A percentile compares a stretch with the other conserved stretches of the same genome.
These are phyloP conservation scores for Phenacoccus solenopsis DNA, from an alignment of 1,140 invertebrate genomes.

Conservation along the genomic window DNA sequence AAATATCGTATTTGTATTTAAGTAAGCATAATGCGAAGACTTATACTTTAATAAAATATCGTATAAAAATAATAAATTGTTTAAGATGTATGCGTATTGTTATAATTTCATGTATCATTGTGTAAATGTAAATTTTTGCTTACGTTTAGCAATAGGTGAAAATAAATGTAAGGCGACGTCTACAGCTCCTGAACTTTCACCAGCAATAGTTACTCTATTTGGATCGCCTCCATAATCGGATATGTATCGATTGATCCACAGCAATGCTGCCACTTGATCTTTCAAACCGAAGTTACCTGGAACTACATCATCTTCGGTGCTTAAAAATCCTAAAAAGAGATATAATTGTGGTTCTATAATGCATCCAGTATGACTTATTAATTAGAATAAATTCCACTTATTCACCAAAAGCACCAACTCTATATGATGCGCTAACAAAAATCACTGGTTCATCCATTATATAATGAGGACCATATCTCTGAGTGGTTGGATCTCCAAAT, in stretches of 20 bases:
- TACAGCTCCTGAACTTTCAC: conserved; percentile 64
- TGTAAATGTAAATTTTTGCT: not conserved
- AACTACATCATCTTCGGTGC: not conserved
- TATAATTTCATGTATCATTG: too few relatives aligned
- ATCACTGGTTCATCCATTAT: conserved; percentile 60
- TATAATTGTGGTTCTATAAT: not conserved
- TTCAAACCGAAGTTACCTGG: conserved; percentile 83
- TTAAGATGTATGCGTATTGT: too few relatives aligned
- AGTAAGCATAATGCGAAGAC: too few relatives aligned
- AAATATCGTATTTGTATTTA: too few relatives aligned
- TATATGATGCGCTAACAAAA: conserved; percentile 65
- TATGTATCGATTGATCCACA: conserved; percentile 78
- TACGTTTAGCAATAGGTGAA: conserved; percentile 39
- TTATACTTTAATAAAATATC: too few relatives aligned
- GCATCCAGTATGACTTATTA: too few relatives aligned
- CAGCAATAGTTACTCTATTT: conserved; percentile 72
- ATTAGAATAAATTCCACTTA: too few relatives aligned
- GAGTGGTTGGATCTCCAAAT: conserved; percentile 22
- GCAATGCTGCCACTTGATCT: conserved; percentile 76
- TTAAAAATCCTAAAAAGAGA: not conserved
- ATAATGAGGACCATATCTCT: conserved; percentile 47
- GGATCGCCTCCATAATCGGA: conserved; percentile 74
- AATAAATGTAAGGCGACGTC: conserved; percentile 57
- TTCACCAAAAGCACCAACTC: conserved; percentile 49
- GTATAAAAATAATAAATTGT: too few relatives aligned